Percentiles rank a stretch among this genome's conserved stretches.
phyloP scores from a whole-genome alignment of 2,888 invertebrate genomes.

The Tillus elongatus region DNA sequence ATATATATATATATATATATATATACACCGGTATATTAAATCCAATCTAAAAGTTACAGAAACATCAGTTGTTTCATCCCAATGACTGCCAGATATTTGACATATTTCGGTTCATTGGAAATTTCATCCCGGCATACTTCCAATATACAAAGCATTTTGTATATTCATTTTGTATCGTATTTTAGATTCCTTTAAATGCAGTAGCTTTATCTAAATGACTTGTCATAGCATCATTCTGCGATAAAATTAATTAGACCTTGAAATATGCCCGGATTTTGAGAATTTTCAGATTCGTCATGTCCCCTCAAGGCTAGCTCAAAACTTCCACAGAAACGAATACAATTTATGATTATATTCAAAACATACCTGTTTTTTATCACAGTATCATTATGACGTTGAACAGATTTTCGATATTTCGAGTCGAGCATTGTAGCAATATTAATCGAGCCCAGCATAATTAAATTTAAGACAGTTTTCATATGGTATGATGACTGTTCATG shows the following conservation, averaged over 20 bases:
- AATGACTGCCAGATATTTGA: constrained; percentile 23
- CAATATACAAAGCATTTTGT: constrained; percentile 27
- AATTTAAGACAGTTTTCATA: no score
- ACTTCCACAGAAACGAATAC: no score
- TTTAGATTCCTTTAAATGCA: constrained; percentile 30
- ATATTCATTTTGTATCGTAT: constrained; percentile 31
- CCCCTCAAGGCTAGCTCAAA: no score
- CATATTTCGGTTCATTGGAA: constrained; percentile 21
- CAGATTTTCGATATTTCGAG: no score
- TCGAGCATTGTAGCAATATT: no score
- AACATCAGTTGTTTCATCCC: constrained; percentile 30
- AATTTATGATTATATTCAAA: no score
- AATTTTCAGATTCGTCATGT: constrained; percentile 26
- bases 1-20: constrained; percentile 25
- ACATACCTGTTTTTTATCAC: no score
- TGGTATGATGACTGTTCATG: no score
- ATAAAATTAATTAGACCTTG: constrained; percentile 27
- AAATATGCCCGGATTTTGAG: constrained; percentile 26
- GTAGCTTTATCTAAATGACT: constrained; percentile 23
- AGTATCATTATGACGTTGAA: no score
- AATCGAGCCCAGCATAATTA: no score
- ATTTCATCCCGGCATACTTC: constrained; percentile 27
- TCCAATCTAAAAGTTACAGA: constrained; percentile 22
- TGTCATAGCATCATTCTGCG: constrained; percentile 23
- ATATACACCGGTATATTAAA: no score